Evolutionary conservation across 2,888 invertebrate genomes (phyloP), one percentile per base, ranked within the genome.

Genomic region (Galeopsomyia nigrocyanea): DNA sequence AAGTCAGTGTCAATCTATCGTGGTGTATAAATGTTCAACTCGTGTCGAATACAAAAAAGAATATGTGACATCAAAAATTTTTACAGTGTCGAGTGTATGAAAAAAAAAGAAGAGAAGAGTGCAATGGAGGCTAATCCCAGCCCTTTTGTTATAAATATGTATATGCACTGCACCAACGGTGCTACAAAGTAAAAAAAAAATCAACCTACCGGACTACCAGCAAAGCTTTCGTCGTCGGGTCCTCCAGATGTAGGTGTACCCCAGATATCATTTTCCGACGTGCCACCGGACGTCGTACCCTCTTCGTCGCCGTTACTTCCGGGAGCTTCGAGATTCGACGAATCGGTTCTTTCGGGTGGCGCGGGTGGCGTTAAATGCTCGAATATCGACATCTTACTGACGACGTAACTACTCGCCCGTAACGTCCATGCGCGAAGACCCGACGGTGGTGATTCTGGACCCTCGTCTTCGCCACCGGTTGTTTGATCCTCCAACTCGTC

Each of bases 191-290:
- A 3, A 19, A n/a, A n/a, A 51, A 10, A 51, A 51, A 51, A 51
- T 51, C 17, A 16, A 10, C 81, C 83, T 84, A 86, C 86, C 82
- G 85, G 83, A 77, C 82, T 86, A 7, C 82, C 82, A 68, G 82
- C 79, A 77, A 84, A 84, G 77, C 88, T 88, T 87, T 94, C 94
- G 79, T 94, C 94, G 77, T 94, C 91, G 51, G 94, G 91, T 22
- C 94, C 95, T 3, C 94, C 94, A 78, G 95, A 95, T 0, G 95
- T 95, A 3, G 95, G 95, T 0, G 95, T 95, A 0, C 95, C 95
- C 95, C 95, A 95, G 26, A 95, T 92, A 81, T 95, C 95, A 84
- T 95, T 95, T 0, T 94, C 95, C 3, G 94, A 95, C 0, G 92
- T 92, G 0, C 93, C 95, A 0, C 94, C 95, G 57, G 95, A 95